These are phyloP conservation scores for Anthopleura sola DNA, from an alignment of 64 coral and sea anemone genomes.

Conservation along the genomic window DNA sequence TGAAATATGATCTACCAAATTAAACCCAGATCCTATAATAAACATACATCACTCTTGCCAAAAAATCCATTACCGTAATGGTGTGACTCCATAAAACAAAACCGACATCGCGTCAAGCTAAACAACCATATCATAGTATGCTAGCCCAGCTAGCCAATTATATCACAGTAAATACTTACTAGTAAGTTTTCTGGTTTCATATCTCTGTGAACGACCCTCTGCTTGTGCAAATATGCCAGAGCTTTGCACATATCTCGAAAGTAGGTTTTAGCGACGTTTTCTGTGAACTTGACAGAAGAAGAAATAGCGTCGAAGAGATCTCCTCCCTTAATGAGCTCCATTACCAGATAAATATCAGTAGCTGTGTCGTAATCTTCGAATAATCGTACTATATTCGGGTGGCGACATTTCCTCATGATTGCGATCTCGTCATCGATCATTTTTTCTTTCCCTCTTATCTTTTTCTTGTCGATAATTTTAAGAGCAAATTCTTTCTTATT, in stretches of 20 bases:
- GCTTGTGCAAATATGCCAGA: conserved; percentile 81
- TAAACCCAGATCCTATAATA: background rate
- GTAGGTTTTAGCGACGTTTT: conserved; percentile 70
- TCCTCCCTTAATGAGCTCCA: conserved; percentile 89
- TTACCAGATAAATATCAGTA: conserved; percentile 76
- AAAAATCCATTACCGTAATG: no score
- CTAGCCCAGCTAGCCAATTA: conserved; percentile 6
- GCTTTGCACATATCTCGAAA: conserved; percentile 82
- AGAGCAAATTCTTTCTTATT: conserved; percentile 85
- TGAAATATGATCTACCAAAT: background rate
- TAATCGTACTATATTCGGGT: conserved; percentile 83
- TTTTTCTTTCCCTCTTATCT: conserved; percentile 86
- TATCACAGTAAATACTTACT: conserved; percentile 43
- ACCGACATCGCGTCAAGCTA: background rate
- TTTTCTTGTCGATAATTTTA: conserved; percentile 95
- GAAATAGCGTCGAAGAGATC: conserved; percentile 97
- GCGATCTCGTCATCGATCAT: conserved; percentile 94
- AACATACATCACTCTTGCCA: background rate
- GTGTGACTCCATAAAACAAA: background rate
- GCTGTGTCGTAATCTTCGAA: conserved; percentile 82
- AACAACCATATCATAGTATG: background rate
- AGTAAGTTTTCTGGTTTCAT: conserved; percentile 96
- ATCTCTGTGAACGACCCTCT: conserved; percentile 88
- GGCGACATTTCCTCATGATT: conserved; percentile 86
- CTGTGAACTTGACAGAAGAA: conserved; percentile 83